Conservation (phyloP, 30 jellyfish, hydroid and myxozoan genomes). For the Sanderia malayensis region DNA sequence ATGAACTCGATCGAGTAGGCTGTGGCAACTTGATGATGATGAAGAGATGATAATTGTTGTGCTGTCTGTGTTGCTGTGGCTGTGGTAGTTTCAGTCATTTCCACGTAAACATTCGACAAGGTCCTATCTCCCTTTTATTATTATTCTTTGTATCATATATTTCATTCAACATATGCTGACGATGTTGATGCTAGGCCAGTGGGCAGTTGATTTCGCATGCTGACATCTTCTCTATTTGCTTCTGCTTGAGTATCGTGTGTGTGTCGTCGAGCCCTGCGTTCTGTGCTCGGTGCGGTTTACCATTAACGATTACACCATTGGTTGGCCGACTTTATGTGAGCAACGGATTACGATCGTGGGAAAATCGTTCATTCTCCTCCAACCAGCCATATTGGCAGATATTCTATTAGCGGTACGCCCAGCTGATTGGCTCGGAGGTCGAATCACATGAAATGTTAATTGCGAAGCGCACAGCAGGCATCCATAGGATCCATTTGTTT, state of each 20-base stretch:
- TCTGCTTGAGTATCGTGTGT: too few species aligned
- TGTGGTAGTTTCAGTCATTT: conserved; percentile 28
- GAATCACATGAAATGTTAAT: conserved; percentile 59
- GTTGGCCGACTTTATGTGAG: conserved; percentile 43
- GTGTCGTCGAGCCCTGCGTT: conserved; percentile 43
- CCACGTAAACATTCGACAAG: too few species aligned
- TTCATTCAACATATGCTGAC: too few species aligned
- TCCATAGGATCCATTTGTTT: conserved; percentile 31
- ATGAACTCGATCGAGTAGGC: conserved; percentile 60
- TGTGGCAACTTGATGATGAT: too few species aligned
- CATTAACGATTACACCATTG: conserved; percentile 41
- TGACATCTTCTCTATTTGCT: too few species aligned
- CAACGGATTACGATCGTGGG: conserved; percentile 71
- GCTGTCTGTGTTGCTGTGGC: conserved; percentile 41
- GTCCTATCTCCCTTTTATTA: too few species aligned
- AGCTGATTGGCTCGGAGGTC: conserved; percentile 31
- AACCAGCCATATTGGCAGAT: conserved; percentile 51
- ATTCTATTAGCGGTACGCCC: conserved; percentile 20
- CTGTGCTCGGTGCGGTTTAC: conserved; percentile 59
- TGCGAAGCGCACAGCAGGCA: conserved; percentile 53
- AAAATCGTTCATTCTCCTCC: conserved; percentile 58
- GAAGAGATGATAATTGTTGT: conserved; percentile 43
- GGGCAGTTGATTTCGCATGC: too few species aligned
- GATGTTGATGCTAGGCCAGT: conserved; percentile 42
- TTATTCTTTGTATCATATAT: too few species aligned